phyloP scores from a whole-genome alignment of 2,888 invertebrate species.

The Harpagoxenus sublaevis region DNA sequence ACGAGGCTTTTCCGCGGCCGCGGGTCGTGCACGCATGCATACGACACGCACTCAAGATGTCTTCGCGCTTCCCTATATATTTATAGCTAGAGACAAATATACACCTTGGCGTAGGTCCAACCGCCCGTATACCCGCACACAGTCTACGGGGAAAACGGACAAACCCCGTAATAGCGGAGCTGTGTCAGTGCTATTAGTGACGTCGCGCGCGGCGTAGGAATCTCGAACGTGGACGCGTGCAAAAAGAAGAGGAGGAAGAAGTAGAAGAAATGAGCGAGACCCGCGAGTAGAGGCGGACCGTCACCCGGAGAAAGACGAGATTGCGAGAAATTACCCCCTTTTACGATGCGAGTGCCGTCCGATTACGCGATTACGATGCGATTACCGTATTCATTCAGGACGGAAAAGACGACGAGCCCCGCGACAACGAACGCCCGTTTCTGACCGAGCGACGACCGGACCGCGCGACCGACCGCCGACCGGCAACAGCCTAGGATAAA shows the following conservation, averaged over 20 bases:
- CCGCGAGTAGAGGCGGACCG: neutral
- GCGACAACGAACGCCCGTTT: slow-evolving; percentile 42
- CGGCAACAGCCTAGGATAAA: slow-evolving; percentile 69
- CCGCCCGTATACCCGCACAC: slow-evolving; percentile 68
- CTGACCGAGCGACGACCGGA: slow-evolving; percentile 57
- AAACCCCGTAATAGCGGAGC: slow-evolving; percentile 81
- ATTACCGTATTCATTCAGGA: slow-evolving; percentile 25
- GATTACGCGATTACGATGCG: slow-evolving; percentile 55
- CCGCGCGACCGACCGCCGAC: too few relatives aligned
- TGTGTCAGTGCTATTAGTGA: slow-evolving; percentile 81
- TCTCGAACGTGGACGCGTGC: neutral
- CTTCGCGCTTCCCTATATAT: slow-evolving; percentile 79
- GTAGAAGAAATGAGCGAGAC: slow-evolving; percentile 58
- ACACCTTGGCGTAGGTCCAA: slow-evolving; percentile 83
- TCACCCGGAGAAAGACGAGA: slow-evolving; percentile 10
- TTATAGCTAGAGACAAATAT: slow-evolving; percentile 85
- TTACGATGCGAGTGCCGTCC: slow-evolving; percentile 32
- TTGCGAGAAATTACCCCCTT: neutral
- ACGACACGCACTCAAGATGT: slow-evolving; percentile 1
- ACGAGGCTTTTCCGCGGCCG: neutral
- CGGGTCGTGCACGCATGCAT: slow-evolving; percentile 26
- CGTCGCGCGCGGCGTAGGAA: slow-evolving; percentile 68
- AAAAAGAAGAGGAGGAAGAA: slow-evolving; percentile 43
- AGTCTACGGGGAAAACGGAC: slow-evolving; percentile 62
- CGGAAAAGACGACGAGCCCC: slow-evolving; percentile 45